Evolutionary conservation across 1,140 invertebrate genomes (phyloP).

Genomic region (Leptinotarsa undecemlineata): DNA sequence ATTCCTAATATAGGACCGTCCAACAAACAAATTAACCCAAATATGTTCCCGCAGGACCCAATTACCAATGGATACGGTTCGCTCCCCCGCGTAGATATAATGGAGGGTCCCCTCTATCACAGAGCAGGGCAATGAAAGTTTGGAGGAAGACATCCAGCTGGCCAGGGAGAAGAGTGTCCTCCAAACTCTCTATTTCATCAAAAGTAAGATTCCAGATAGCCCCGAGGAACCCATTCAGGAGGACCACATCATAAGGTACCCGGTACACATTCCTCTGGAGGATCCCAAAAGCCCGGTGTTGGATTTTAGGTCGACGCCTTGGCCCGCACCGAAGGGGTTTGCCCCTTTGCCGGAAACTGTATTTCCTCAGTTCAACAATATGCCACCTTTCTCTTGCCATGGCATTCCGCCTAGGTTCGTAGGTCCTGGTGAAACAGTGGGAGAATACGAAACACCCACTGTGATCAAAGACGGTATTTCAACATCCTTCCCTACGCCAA

Average conservation of each 20-base stretch:
- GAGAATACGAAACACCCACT: constrained; percentile 62
- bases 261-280: constrained; percentile 83
- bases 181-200: constrained; percentile 81
- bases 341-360: too few species aligned
- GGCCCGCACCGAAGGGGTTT: constrained; percentile 82
- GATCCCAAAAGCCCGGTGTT: constrained; percentile 79
- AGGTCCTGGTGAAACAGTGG: not conserved
- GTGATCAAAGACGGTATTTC: constrained; percentile 63
- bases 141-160: constrained; percentile 84
- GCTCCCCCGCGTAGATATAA: constrained; percentile 69
- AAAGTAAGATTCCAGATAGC: constrained; percentile 83
- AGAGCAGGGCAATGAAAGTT: constrained; percentile 76
- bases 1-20: too few species aligned
- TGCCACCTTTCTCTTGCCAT: constrained; percentile 35
- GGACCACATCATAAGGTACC: constrained; percentile 73
- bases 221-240: constrained; percentile 85
- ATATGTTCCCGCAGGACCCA: too few species aligned
- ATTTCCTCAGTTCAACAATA: constrained; percentile 40
- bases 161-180: constrained; percentile 81
- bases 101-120: constrained; percentile 72
- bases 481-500: constrained; percentile 43
- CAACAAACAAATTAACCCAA: too few species aligned
- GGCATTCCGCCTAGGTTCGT: too few species aligned
- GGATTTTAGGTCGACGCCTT: constrained; percentile 72
- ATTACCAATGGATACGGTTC: not conserved